Base-by-base conservation (phyloP, 2,113 vertebrate species). In the Indri indri region DNA sequence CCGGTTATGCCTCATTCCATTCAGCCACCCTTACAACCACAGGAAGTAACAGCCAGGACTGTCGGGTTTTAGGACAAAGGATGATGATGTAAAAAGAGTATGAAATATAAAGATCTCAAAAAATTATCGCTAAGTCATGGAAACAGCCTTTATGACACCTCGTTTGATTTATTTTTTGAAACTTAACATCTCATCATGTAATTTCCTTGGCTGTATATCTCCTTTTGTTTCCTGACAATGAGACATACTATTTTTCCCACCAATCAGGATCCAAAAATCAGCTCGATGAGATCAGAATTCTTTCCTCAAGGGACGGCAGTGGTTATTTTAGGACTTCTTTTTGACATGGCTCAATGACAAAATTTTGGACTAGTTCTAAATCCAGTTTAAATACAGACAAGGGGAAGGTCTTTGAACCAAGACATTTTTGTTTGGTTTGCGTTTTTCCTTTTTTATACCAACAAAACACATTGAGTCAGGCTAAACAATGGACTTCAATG, bases 1-100 rank as follows among this genome's bases (percentile, higher is more conserved):
- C 93, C 70, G 93, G 94, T 66, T 95, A 92, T 96, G 94, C 8
- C 93, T 98, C 96, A 96, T 32, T 32, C 37, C 27, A 80, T 88
- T 82, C 3, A 10, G n/a, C 25, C 27, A 16, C 57, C 77, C 66
- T 91, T 63, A 77, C 8, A 13, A 81, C 59, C 63, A 91, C 96
- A 93, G 97, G 96, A 98, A 97, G 96, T 47, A 77, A 83, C 17
- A 1, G 54, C n/a, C 25, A 87, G 37, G 42, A 50, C 30, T 34
- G 93, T 86, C 95, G 87, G 86, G 89, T 6, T 85, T 77, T 20
- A 88, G 63, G 68, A 97, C 96, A 97, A 97, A 98, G 63, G 86
- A 57, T 17, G 12, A 66, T 40, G 86, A 91, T 93, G 63, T 88
- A 54, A 90, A 84, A 68, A 73, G 84, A 79, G 18, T 37, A 34